Evolutionary conservation across 2,888 invertebrate genomes (phyloP).

Genomic region (Lagria hirta): DNA sequence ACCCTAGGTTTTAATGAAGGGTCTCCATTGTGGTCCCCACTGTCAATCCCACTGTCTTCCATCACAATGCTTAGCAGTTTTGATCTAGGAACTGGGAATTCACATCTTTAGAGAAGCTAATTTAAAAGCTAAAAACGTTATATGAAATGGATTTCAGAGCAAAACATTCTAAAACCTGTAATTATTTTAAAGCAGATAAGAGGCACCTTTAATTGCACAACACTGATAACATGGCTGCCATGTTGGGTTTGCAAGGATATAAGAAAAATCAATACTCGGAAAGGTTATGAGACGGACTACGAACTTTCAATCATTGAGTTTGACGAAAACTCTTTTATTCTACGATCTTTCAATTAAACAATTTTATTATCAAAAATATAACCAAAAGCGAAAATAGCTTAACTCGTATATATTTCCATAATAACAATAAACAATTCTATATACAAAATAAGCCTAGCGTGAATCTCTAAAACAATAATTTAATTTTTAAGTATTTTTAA

Average conservation of each 20-base stretch:
- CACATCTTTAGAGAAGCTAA: constrained; percentile 5
- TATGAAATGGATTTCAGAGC: no score
- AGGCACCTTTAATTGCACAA: constrained; percentile 17
- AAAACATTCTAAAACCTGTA: no score
- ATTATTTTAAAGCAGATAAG: no score
- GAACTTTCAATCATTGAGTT: neutral
- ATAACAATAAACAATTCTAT: constrained; percentile 13
- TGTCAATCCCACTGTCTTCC: constrained; percentile 60
- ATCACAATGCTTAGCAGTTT: constrained; percentile 38
- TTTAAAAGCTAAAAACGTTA: constrained; percentile 1
- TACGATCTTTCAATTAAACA: neutral
- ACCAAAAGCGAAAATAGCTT: neutral
- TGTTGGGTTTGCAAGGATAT: constrained; percentile 21
- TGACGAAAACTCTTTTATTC: constrained; percentile 1
- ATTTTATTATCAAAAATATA: no score
- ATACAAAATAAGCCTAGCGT: constrained; percentile 3
- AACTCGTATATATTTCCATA: constrained; percentile 5
- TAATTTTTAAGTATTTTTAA: no score
- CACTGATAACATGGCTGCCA: constrained; percentile 18
- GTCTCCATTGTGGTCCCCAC: constrained; percentile 55
- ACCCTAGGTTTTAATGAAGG: constrained; percentile 42
- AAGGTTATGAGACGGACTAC: constrained; percentile 30
- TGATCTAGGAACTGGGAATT: constrained; percentile 2
- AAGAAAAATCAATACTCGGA: constrained; percentile 40
- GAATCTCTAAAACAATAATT: no score